A percentile compares a stretch with the other conserved stretches of the same genome.
These are phyloP conservation scores for Ochlodes sylvanus DNA, from an alignment of 2,888 invertebrate genomes.

Conservation along the genomic window DNA sequence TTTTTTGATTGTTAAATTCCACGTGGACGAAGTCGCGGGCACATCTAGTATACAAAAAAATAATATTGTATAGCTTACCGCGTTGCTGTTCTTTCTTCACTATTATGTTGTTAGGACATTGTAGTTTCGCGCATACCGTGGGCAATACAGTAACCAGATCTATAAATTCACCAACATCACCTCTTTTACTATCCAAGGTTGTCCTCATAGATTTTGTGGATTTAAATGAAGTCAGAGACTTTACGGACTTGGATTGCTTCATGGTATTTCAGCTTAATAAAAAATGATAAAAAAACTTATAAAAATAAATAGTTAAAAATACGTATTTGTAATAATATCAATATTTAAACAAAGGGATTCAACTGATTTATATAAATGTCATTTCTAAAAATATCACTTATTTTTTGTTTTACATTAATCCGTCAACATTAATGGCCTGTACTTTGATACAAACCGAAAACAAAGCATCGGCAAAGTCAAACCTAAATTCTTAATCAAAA, in stretches of 20 bases:
- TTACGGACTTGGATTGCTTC: slow-evolving; percentile 35
- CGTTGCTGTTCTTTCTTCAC: slow-evolving; percentile 49
- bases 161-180: slow-evolving; percentile 35
- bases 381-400: too few relatives aligned
- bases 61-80: slow-evolving; percentile 40
- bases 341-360: not conserved
- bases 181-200: slow-evolving; percentile 19
- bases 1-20: too few relatives aligned
- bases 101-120: slow-evolving; percentile 47
- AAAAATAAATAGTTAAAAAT: slow-evolving; percentile 19
- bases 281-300: slow-evolving; percentile 28
- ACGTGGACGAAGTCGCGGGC: too few relatives aligned
- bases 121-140: slow-evolving; percentile 48
- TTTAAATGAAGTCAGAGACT: slow-evolving; percentile 41
- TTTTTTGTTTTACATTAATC: too few relatives aligned
- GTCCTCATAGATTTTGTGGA: slow-evolving; percentile 43
- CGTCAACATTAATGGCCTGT: too few relatives aligned
- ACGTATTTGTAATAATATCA: slow-evolving; percentile 6
- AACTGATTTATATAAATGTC: not conserved
- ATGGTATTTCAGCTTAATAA: slow-evolving; percentile 32
- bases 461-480: too few relatives aligned
- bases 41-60: too few relatives aligned
- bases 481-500: too few relatives aligned
- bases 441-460: too few relatives aligned
- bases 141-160: slow-evolving; percentile 49